A percentile compares a stretch with the other conserved stretches of the same genome.
Conservation (phyloP, 2,888 invertebrate genomes). For the Falcaria lacertinaria region DNA sequence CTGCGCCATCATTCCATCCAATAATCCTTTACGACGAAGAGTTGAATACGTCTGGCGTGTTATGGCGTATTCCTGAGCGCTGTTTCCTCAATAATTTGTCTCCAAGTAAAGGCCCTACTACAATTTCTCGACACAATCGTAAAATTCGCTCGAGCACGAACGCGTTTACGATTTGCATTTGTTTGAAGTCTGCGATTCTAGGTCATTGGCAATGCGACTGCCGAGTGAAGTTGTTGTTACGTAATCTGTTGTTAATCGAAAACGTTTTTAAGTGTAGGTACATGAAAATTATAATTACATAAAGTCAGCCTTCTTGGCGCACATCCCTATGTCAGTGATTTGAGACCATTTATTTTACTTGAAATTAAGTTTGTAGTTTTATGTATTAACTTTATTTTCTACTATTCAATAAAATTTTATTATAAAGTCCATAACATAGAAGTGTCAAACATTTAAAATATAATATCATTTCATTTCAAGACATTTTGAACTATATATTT, state of each 20-base stretch:
- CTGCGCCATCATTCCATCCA: slow-evolving; percentile 33
- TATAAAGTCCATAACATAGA: too few relatives aligned
- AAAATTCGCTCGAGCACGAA: slow-evolving; percentile 3
- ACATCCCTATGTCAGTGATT: too few relatives aligned
- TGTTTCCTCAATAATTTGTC: slow-evolving; percentile 56
- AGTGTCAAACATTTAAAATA: too few relatives aligned
- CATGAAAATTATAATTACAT: too few relatives aligned
- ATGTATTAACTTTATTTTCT: too few relatives aligned
- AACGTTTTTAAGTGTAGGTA: background rate
- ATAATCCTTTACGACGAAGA: slow-evolving; percentile 57
- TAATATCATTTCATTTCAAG: too few relatives aligned
- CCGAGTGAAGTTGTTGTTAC: background rate
- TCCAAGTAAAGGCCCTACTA: slow-evolving; percentile 28
- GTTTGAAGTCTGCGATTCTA: slow-evolving; percentile 12
- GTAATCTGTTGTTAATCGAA: background rate
- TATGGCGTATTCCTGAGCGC: slow-evolving; percentile 48
- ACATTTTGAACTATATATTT: too few relatives aligned
- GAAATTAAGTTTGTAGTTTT: too few relatives aligned
- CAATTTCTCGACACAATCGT: slow-evolving; percentile 19
- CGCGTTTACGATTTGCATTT: slow-evolving; percentile 14
- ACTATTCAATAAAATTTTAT: too few relatives aligned
- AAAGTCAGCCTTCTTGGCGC: too few relatives aligned
- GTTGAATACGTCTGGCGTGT: slow-evolving; percentile 48
- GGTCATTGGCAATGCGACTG: slow-evolving; percentile 15
- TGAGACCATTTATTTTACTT: too few relatives aligned